A percentile compares a stretch with the other conserved stretches of the same genome.
Evolutionary conservation across 2,113 vertebrate species (phyloP).

Genomic region (Plectropomus leopardus): DNA sequence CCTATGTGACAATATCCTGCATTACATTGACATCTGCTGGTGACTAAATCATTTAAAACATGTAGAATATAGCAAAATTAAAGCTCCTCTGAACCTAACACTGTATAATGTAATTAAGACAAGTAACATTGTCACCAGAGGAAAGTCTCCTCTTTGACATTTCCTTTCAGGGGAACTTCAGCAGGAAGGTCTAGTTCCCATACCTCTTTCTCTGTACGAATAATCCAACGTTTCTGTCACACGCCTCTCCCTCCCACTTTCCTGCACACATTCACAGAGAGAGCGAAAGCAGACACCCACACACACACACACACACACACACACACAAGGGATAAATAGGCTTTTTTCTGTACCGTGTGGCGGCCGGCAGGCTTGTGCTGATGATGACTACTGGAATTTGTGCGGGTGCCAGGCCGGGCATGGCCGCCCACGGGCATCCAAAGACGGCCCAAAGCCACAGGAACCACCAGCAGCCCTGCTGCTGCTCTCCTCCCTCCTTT

Average conservation of each 20-base stretch:
- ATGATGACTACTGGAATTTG: conserved; percentile 82
- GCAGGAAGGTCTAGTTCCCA: conserved; percentile 58
- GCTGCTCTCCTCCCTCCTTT: conserved; percentile 62
- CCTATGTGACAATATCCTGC: conserved; percentile 45
- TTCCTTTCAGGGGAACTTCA: conserved; percentile 49
- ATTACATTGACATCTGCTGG: conserved; percentile 77
- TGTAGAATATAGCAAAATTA: not conserved
- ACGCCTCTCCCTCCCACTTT: conserved; percentile 59
- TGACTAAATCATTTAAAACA: conserved; percentile 6
- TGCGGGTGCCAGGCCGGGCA: conserved; percentile 76
- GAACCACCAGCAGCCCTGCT: conserved; percentile 75
- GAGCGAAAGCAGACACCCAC: conserved; percentile 56
- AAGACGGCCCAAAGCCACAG: conserved; percentile 79
- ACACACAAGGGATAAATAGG: conserved; percentile 65
- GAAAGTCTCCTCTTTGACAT: conserved; percentile 34
- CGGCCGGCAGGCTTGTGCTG: conserved; percentile 63
- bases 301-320: conserved; percentile 42
- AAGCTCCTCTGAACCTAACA: too few species aligned
- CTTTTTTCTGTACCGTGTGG: conserved; percentile 43
- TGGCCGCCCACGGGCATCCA: conserved; percentile 76
- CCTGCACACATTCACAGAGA: conserved; percentile 34
- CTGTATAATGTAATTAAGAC: not conserved
- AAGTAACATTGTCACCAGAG: too few species aligned
- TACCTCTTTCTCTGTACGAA: conserved; percentile 57
- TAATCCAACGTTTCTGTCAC: conserved; percentile 69